Evolutionary conservation across 35 echinoderm and acorn worm species (phyloP), one percentile per base, ranked within the genome.

Genomic region (Apostichopus japonicus): DNA sequence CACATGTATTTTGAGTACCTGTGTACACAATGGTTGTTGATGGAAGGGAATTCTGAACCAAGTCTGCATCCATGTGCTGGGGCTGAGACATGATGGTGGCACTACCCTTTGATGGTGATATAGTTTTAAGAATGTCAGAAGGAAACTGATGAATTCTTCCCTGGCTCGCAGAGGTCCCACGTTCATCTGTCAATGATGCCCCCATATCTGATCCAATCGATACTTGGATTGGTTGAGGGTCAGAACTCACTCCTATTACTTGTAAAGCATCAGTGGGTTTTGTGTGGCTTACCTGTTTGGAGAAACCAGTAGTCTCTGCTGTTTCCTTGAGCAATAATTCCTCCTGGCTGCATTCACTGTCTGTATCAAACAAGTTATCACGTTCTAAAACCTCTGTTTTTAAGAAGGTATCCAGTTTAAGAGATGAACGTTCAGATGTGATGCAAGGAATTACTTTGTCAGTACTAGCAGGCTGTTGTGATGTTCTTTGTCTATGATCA

Each of bases 121-220:
- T 75, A 23, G 71, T 75, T 23, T 75, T 75, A 21, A 75, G 21
- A 75, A 75, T 75, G 71, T 75, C 71, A 75, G 71, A 75, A 15
- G 71, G 71, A 75, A 75, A 75, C 71, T 75, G 71, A 19, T 75
- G 71, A 19, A 75, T 75, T 75, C 71, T 75, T 23, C 71, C 71
- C 17, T 75, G 71, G 17, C 71, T 75, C 71, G 15, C 71, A 75
- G 71, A 75, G 71, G 71, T n/a, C 17, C 17, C 71, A 75, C 71
- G 23, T 75, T 75, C 71, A 75, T 75, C 71, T n/a, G 17, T n/a
- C 15, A 19, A 75, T 75, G 71, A 75, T 19, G 17, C 16, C 15
- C 71, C 15, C 71, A 19, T 14, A n/a, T 84, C 54, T 17, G n/a
- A 14, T 57, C 56, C 81, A 84, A 59, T 16, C 21, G 21, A 4